Evolutionary conservation across 2,797 vertebrate species (phyloP), one percentile per base, ranked within the genome.

Genomic region (Brachymystax lenok): DNA sequence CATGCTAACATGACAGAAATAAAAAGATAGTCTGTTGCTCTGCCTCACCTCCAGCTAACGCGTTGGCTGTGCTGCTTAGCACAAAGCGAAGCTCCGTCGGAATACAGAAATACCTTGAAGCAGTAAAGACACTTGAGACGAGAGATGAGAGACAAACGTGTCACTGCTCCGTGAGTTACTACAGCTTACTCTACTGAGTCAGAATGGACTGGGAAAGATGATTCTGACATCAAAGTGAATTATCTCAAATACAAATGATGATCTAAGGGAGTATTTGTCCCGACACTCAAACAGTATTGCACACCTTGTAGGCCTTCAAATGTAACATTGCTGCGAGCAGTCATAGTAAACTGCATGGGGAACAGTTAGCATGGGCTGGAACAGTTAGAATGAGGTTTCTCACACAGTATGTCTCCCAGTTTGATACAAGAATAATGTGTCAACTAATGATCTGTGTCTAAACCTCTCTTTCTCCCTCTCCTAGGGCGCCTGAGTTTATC

Each of bases 361-460:
- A 59, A 59, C 56, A 21, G 52, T 54, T 19, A 54, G 19, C 52
- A 19, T 54, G 52, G 52, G 17, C 1, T 54, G 16, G 1, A 54
- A 88, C 76, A 79, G 77, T 85, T 79, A 5, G 88, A 91, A 17
- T 56, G 17, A 90, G 91, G 92, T 90, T 89, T 88, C 88, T 84
- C 88, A 87, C 89, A 87, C 75, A 88, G 88, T 89, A 90, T 88
- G 91, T 89, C 91, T 68, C 82, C 80, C 85, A 91, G 90, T 91
- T 91, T 92, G 91, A 93, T 92, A 92, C 87, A 85, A 88, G 89
- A 87, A 84, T 46, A 13, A 46, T 13, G 59, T 1, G 59, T 63
- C n/a, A 63, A 63, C 21, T 24, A 3, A 63, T 63, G 59, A 63
- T 5, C 17, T 10, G 74, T 92, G 91, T 93, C 92, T 92, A 93